phyloP scores from a whole-genome alignment of 2,797 vertebrate species.

The Hozukius guyotensis region DNA sequence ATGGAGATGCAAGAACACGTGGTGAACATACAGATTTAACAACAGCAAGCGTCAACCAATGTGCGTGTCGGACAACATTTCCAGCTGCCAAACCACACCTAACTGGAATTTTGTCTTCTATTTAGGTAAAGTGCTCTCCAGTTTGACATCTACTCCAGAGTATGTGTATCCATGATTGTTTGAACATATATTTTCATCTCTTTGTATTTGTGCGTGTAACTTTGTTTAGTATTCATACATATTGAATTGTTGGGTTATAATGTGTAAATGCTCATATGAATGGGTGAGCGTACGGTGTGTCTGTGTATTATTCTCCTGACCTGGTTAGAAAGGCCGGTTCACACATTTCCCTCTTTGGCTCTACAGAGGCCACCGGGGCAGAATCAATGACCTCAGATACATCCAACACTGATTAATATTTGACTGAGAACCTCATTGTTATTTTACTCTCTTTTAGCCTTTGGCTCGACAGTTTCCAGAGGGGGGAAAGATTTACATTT shows the following conservation, averaged over 20 bases:
- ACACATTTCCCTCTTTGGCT: background rate
- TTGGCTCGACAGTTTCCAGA: background rate
- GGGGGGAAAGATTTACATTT: background rate
- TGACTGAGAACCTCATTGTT: constrained; percentile 2
- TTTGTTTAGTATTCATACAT: background rate
- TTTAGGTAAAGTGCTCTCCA: background rate
- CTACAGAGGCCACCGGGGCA: background rate
- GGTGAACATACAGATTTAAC: background rate
- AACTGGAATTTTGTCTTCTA: background rate
- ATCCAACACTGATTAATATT: constrained; percentile 4
- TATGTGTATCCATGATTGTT: background rate
- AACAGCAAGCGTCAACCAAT: background rate
- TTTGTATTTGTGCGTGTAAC: background rate
- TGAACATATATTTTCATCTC: background rate
- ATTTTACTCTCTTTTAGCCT: constrained; percentile 9
- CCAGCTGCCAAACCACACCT: background rate
- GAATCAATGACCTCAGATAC: background rate
- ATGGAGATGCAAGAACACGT: background rate
- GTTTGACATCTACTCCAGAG: background rate
- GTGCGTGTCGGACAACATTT: background rate
- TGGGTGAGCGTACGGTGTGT: background rate
- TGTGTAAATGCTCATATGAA: background rate
- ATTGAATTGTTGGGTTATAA: background rate
- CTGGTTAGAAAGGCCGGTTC: background rate
- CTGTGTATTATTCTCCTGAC: background rate